Base-by-base conservation (phyloP, 1,140 invertebrate genomes). In the Anoplolepis gracilipes region DNA sequence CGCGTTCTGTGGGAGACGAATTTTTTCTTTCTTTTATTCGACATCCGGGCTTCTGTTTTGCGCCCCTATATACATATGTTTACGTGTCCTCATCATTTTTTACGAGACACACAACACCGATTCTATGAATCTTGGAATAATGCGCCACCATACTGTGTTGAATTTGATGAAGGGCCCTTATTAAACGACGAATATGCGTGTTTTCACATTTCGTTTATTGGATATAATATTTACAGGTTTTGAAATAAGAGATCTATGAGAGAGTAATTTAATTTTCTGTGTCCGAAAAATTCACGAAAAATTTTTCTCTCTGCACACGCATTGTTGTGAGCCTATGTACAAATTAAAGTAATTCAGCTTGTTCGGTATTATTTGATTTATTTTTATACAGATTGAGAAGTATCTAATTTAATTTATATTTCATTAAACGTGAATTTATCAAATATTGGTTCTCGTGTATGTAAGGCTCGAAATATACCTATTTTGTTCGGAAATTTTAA, bases 111-210 rank as follows among this genome's bases (percentile, higher is more conserved):
- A 19, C 4, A 10, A 10, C 13, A 10, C 16, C 33, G 36, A 81
- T 81, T 28, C 36, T 73, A 33, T 46, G 53, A 61, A 82, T 82
- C 67, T 82, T 73, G 78, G 25, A 42, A 82, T 59, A 59, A 49
- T 19, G n/a, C 36, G 5, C 46, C 11, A 22, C 4, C 46, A 22
- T 16, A 69, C 8, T 13, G n/a, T 13, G 30, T 16, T 25, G 30
- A 11, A 55, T 82, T 82, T 73, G 78, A 82, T 82, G 36, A 82
- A 82, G 78, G 22, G 36, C 19, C 7, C 36, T 82, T 72, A 82
- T 82, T 82, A 82, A 61, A 82, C 53, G 25, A 36, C 78, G 65
- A 69, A 57, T 19, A 49, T 25, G 11, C 16, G 36, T 42, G 36
- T 33, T 57, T 57, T 70, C 28, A 36, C 53, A 73, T 72, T 73